Base-by-base conservation (phyloP, 2,888 invertebrate genomes). In the Mesochorus sp. region DNA sequence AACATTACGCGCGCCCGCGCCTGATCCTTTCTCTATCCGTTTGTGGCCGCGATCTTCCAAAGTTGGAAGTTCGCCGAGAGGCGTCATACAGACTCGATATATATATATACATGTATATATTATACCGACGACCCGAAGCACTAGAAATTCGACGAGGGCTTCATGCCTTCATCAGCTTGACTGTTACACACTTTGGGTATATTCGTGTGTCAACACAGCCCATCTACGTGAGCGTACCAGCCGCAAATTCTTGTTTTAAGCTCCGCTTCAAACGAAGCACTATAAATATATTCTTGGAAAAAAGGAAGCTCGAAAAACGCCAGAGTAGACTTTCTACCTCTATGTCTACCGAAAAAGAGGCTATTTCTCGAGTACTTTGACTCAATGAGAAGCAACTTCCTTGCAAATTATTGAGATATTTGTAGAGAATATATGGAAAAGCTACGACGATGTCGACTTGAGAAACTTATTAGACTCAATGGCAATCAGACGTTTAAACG, bases 131-230 rank as follows among this genome's bases (percentile, higher is more conserved):
- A 28, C 17, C 24, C 55, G 72, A 77, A 77, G 74, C 74, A 59
- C 74, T 74, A 67, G 51, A 59, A 74, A 67, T 59, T 59, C 51
- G 31, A 31, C 28, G 24, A 24, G 66, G 66, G 74, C 34, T 70
- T 74, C 66, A 31, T 24, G 8, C 19, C 19, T 12, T 57, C 70
- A 10, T 39, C 59, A 47, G 51, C 62, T 47, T 51, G 39, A 39
- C 51, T 51, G 37, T 39, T 39, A 21, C 51, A 26, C 37, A 47
- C 19, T 1, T 6, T 8, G 4, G 34, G 34, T 34, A 34, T 34
- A 34, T 64, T 39, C 51, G 17, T 66, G 21, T 51, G 51, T 26
- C 49, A 51, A 51, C 37, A 37, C 51, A 24, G 8, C 39, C 37
- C 31, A 14, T 1, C 12, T 3, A 3, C n/a, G 28, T 37, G 4